Evolutionary conservation across 2,797 vertebrate genomes (phyloP), one percentile per base, ranked within the genome.

Genomic region (Cyclopterus lumpus): DNA sequence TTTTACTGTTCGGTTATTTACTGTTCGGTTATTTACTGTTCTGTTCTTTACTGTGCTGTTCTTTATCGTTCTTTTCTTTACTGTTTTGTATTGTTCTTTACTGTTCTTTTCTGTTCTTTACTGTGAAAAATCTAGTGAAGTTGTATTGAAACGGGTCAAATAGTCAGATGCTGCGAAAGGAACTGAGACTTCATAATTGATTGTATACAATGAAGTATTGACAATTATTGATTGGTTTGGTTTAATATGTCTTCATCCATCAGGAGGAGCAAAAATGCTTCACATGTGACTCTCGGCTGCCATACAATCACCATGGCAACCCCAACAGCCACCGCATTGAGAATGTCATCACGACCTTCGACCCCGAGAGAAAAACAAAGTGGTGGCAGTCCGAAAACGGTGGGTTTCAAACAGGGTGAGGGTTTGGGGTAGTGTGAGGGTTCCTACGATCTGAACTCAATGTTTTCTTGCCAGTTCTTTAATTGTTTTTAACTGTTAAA

Each of bases 351-450:
- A 93, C 95, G 5, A 91, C 91, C 0, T 97, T 97, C 77, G 95
- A 96, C 66, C 91, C 91, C 0, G 90, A 96, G 20, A 94, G 92
- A 80, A 96, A 93, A 86, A 93, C 93, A 71, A 96, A 92, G 79
- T 98, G 97, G 96, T 99, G 96, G 96, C 96, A 97, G 82, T 97
- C 97, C 7, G 94, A 97, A 92, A 98, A 97, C 0, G 96, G 97
- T 96, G 81, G 73, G 86, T 63, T 34, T 14, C 24, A 54, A 14
- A 44, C 2, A 8, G 11, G 11, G 38, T 38, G 8, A 38, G 34
- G 36, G n/a, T n/a, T n/a, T n/a, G n/a, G n/a, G n/a, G 36, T 36
- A 8, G 9, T 36, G 36, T 38, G 8, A 36, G 10, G 36, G 7
- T 3, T 58, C 15, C 32, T 34, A n/a, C 36, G 10, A 59, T 58